Evolutionary conservation across 2,113 vertebrate genomes (phyloP), one percentile per base, ranked within the genome.

Genomic region (Archilochus colubris): DNA sequence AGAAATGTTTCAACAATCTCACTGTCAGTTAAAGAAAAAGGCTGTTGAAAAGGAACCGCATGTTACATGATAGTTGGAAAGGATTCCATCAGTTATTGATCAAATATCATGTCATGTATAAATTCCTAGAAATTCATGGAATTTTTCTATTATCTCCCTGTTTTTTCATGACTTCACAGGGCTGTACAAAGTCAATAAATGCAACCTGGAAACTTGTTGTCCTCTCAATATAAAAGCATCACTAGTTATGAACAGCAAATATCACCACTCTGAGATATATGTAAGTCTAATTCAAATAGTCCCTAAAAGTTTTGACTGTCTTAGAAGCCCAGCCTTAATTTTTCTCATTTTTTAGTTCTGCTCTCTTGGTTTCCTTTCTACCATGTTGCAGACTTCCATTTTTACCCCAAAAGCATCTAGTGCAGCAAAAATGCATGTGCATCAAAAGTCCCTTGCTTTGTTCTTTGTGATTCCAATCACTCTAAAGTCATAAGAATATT

Each of bases 301-400:
- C 2, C 5, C 9, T 68, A 30, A 15, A 77, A 31, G 3, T 88
- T 79, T 44, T 78, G 3, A 20, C 28, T 51, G 6, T 8, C 64
- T 82, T 20, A 73, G 38, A 53, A 14, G 24, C 3, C n/a, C 51
- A 33, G 2, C 84, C 8, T 59, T 3, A 0, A 5, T 54, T 74
- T 48, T 77, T 75, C 20, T 19, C 20, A 18, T 68, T 57, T 70
- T 74, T 61, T 48, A 16, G 15, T 68, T 75, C 3, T 79, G 3
- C 62, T 89, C 18, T 27, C 14, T 13, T 63, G 12, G 3, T 1
- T 4, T 81, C 31, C 10, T 54, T 77, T 54, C 13, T 80, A 12
- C 38, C 9, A 62, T 8, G 7, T 7, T 3, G 2, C 3, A 38
- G 0, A 48, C 5, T 76, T 91, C 55, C 19, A 2, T 7, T 18